Evolutionary conservation across 2,888 invertebrate species (phyloP), one percentile per base, ranked within the genome.

Genomic region (Zhengitettix transpicula): DNA sequence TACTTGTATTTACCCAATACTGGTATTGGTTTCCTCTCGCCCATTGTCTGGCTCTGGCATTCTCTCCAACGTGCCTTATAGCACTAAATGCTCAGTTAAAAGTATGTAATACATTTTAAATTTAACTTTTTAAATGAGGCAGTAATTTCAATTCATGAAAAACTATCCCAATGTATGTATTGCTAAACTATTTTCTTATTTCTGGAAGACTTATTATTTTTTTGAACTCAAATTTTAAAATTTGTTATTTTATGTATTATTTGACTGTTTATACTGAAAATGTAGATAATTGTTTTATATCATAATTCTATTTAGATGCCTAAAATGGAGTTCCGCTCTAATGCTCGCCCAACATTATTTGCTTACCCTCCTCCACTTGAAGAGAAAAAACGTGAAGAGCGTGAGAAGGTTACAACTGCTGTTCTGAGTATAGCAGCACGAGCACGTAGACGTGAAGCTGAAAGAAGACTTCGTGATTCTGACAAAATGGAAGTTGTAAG

Each of bases 1-100:
- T 95, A 77, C 77, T 99, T 59, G 91, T 98, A 0, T 99, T 98
- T 73, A 94, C 95, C 0, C 99, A 99, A 73, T 97, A 97, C 74
- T 99, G 99, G 99, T 99, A 97, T 75, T 99, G 99, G 99, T 99
- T 96, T 82, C 98, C 99, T 0, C 77, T 99, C 65, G 89, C 95
- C 0, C 95, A 97, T 72, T 97, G 97, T 69, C 78, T 99, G 59
- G 92, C 95, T 0, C 76, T 99, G 63, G 93, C 98, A 9, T 98
- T 99, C 72, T 91, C 92, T 1, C 98, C 99, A 1, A 97, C 98
- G 1, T 93, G 92, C 69, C 74, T 99, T 44, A 94, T 99, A 70
- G 94, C 88, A 1, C 82, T 99, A 16, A 99, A 99, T 72, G 84
- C 88, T 0, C 90, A 96, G 68, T 79, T 99, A 12, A 84, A 85